A percentile compares a stretch with the other conserved stretches of the same genome.
Evolutionary conservation across 1,140 invertebrate species (phyloP).

Genomic region (Zaprionus lachaisei): DNA sequence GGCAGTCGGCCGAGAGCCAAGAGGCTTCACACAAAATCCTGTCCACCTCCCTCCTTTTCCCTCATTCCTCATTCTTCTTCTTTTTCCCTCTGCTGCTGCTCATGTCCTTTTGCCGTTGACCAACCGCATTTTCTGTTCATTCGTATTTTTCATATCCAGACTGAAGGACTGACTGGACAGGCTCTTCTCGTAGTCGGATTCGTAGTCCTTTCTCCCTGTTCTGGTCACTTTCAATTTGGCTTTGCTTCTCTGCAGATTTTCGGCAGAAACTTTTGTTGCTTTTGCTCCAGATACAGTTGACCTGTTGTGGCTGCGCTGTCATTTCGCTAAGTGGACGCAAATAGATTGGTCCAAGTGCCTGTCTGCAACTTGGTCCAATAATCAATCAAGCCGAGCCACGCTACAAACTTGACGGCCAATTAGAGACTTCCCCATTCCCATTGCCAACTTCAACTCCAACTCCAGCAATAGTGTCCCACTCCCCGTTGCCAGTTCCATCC

Average conservation of each 20-base stretch:
- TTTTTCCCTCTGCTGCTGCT: background rate
- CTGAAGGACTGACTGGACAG: conserved; percentile 47
- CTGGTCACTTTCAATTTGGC: conserved; percentile 76
- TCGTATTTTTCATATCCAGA: conserved; percentile 76
- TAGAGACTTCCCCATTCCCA: conserved; percentile 54
- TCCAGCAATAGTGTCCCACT: conserved; percentile 43
- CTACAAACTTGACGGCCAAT: conserved; percentile 54
- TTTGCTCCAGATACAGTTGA: conserved; percentile 13
- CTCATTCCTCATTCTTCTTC: conserved; percentile 1
- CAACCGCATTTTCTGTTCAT: conserved; percentile 76
- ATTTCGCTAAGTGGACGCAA: conserved; percentile 82
- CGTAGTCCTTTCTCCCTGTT: conserved; percentile 23
- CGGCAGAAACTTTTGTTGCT: conserved; percentile 49
- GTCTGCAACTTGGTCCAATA: conserved; percentile 81
- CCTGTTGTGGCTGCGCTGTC: conserved; percentile 31
- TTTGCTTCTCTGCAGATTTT: conserved; percentile 71
- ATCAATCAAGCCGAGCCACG: conserved; percentile 75
- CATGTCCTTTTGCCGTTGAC: conserved; percentile 56
- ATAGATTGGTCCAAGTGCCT: conserved; percentile 76
- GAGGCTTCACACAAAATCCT: conserved; percentile 60
- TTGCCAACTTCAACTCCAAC: background rate
- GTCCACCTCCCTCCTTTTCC: background rate
- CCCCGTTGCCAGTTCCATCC: conserved; percentile 29
- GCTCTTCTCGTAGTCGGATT: background rate
- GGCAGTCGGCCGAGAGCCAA: conserved; percentile 45